Base-by-base conservation (phyloP, 2,797 vertebrate genomes). In the Myoxocephalus aenaeus region DNA sequence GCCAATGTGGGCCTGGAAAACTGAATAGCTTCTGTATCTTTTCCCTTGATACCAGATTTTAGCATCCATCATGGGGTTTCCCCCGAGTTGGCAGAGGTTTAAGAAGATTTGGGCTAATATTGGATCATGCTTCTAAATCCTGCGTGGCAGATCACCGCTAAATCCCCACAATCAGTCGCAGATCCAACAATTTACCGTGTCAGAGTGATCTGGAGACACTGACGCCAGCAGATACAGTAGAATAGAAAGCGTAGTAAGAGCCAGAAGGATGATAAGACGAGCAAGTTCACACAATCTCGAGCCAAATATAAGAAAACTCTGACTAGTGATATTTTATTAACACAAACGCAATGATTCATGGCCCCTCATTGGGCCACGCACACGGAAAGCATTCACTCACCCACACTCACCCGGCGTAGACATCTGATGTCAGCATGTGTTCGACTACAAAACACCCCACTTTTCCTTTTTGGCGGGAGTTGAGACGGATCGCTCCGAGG, bases 81-180 rank as follows among this genome's bases (percentile, higher is more conserved):
- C 36, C 36, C 51, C 48, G 36, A 69, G 40, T 64, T 86, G 67
- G 71, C 65, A 50, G 71, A 72, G 27, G 58, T 73, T 79, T 76
- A 48, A 62, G 65, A 68, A 73, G 72, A 91, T 87, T 73, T 79
- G 42, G 57, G 42, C 80, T 67, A 70, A 82, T 62, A 74, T 71
- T 69, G 78, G 68, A 85, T 83, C 59, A 66, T 48, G 27, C 57
- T 17, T 75, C 73, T 65, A 29, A 77, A 86, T 54, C 66, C 63
- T 12, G 64, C 61, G 48, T 3, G 17, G 57, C 53, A 77, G 66
- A 82, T 81, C 69, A 71, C 38, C 71, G 29, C 70, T 79, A 84
- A 87, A 85, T 77, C 64, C 64, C 65, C 54, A 46, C 73, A 89
- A 83, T 85, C 75, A 82, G 80, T 67, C 27, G n/a, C 73, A 81